Conservation (phyloP, 2,797 vertebrate genomes). For the Onychomys torridus region DNA sequence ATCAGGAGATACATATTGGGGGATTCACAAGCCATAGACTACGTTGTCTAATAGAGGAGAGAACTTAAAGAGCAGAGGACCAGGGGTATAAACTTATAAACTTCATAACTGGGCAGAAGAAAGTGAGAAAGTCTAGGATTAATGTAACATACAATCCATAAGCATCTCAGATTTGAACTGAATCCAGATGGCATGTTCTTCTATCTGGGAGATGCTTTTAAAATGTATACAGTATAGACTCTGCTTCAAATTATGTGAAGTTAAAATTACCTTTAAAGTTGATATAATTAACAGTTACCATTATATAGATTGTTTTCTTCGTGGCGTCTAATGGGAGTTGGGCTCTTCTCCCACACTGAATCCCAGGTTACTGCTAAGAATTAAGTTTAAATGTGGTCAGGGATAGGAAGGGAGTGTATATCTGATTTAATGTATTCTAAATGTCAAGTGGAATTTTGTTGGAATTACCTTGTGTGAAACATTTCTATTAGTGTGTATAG, state of each 20-base stretch:
- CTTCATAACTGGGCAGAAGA: background rate
- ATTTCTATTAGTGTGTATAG: conserved; percentile 43
- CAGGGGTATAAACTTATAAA: background rate
- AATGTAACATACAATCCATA: conserved; percentile 43
- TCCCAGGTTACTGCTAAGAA: conserved; percentile 38
- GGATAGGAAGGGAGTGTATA: background rate
- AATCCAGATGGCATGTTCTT: conserved; percentile 68
- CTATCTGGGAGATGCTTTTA: conserved; percentile 65
- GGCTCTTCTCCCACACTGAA: background rate
- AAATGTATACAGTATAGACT: conserved; percentile 66
- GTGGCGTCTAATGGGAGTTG: conserved; percentile 18
- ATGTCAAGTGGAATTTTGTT: conserved; percentile 44
- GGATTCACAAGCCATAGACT: background rate
- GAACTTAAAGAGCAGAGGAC: conserved; percentile 20
- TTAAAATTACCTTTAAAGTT: conserved; percentile 74
- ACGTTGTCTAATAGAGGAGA: conserved; percentile 29
- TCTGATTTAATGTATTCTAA: conserved; percentile 35
- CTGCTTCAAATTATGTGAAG: conserved; percentile 68
- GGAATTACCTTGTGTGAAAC: conserved; percentile 18
- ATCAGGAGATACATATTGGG: background rate
- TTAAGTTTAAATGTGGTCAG: conserved; percentile 32
- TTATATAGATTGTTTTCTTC: conserved; percentile 64
- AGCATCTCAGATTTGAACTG: conserved; percentile 68
- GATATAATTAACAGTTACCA: conserved; percentile 60
- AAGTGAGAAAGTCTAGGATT: conserved; percentile 53